A percentile compares a stretch with the other conserved stretches of the same genome.
These are phyloP conservation scores for Serinus canaria DNA, from an alignment of 2,113 vertebrate genomes.

Conservation along the genomic window DNA sequence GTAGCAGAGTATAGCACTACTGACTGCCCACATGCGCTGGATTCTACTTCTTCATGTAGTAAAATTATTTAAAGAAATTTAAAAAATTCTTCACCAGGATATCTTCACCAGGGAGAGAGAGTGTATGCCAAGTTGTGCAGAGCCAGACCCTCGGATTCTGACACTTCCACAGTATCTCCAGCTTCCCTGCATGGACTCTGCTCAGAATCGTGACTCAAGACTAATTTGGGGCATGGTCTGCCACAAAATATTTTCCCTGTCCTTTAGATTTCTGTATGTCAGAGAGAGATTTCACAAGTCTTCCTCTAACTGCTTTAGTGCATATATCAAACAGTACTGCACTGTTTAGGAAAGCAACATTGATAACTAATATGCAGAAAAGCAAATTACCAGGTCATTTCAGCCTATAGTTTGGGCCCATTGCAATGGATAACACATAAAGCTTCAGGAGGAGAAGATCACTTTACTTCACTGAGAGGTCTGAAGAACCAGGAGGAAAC, in stretches of 20 bases:
- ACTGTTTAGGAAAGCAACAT: neutral
- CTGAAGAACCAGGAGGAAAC: rapidly evolving
- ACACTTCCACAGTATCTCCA: neutral
- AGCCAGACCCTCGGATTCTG: neutral
- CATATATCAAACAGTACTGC: neutral
- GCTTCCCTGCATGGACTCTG: rapidly evolving
- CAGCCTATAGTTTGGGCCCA: neutral
- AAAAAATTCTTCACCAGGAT: neutral
- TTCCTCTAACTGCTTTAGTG: neutral
- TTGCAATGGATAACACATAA: neutral
- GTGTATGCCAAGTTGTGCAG: rapidly evolving
- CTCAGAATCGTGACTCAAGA: rapidly evolving
- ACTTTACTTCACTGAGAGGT: neutral
- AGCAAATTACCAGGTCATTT: neutral
- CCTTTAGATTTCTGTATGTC: neutral
- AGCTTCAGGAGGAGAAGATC: neutral
- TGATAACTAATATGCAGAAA: neutral
- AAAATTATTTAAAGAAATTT: neutral
- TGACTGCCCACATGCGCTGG: rapidly evolving
- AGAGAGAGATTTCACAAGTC: neutral
- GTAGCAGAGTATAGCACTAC: neutral
- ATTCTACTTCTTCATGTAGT: neutral
- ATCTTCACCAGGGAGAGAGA: neutral
- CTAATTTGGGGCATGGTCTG: rapidly evolving
- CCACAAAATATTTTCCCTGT: neutral